Conservation (phyloP, 2,113 vertebrate genomes). For the Potamarius usumacintae region DNA sequence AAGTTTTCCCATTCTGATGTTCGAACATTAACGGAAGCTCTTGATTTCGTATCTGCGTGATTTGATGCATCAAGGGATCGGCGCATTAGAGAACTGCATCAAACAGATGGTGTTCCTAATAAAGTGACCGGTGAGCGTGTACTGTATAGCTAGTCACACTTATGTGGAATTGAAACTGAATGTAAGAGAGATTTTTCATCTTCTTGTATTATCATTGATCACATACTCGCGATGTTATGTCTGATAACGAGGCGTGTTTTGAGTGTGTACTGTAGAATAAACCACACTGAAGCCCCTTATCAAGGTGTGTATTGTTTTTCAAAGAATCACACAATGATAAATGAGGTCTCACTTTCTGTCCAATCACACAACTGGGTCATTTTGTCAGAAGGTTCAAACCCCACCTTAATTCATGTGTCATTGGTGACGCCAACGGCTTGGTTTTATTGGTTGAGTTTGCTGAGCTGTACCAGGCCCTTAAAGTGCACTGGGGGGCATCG, state of each 20-base stretch:
- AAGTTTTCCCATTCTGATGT: too few species aligned
- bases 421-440: background rate
- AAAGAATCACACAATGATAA: background rate
- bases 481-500: too few species aligned
- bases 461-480: background rate
- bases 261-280: accelerated
- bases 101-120: too few species aligned
- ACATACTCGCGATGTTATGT: background rate
- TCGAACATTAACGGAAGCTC: too few species aligned
- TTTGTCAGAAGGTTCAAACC: too few species aligned
- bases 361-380: background rate
- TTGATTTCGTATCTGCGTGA: too few species aligned
- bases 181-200: background rate
- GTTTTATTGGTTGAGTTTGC: background rate
- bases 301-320: background rate
- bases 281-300: background rate
- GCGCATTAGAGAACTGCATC: too few species aligned
- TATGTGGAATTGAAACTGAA: background rate
- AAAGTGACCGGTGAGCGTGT: too few species aligned
- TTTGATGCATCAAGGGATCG: too few species aligned
- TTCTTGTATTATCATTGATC: too few species aligned
- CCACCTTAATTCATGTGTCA: background rate
- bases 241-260: background rate
- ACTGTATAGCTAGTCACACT: background rate
- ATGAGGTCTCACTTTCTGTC: background rate